A percentile compares a stretch with the other conserved stretches of the same genome.
Evolutionary conservation across 2,888 invertebrate species (phyloP).

Genomic region (Blera fallax): DNA sequence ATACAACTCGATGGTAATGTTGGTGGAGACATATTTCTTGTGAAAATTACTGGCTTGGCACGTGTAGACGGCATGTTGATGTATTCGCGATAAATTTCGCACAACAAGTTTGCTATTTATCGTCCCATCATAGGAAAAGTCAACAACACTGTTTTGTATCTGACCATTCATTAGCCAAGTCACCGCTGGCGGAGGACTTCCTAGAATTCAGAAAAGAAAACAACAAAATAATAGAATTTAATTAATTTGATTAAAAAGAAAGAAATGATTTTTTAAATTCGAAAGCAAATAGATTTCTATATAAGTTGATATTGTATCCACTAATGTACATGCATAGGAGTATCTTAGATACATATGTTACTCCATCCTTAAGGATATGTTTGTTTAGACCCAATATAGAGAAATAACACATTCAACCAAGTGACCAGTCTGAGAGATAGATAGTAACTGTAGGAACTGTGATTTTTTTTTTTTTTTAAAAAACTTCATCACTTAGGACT

Average conservation of each 20-base stretch:
- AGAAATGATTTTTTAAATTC: background rate
- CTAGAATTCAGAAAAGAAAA: conserved; percentile 81
- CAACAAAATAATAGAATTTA: conserved; percentile 15
- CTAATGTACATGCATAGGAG: too few relatives aligned
- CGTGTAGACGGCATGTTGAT: conserved; percentile 88
- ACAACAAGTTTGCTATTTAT: conserved; percentile 85
- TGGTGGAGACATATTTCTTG: conserved; percentile 85
- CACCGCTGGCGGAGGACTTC: conserved; percentile 88
- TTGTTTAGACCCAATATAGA: too few relatives aligned
- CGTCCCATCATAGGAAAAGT: conserved; percentile 81
- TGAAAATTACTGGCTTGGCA: conserved; percentile 89
- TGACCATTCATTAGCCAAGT: conserved; percentile 89
- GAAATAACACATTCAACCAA: too few relatives aligned
- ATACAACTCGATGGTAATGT: conserved; percentile 89
- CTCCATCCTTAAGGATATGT: too few relatives aligned
- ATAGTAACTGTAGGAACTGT: too few relatives aligned
- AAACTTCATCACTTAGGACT: too few relatives aligned
- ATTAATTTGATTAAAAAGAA: background rate
- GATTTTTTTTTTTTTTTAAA: too few relatives aligned
- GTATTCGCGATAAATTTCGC: conserved; percentile 85
- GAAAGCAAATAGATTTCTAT: too few relatives aligned
- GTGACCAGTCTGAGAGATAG: too few relatives aligned
- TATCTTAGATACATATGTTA: too few relatives aligned
- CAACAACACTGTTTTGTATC: conserved; percentile 81
- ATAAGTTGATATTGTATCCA: too few relatives aligned